A percentile compares a stretch with the other conserved stretches of the same genome.
phyloP scores from a whole-genome alignment of 35 echinoderm and acorn worm species.

The Apostichopus parvimensis region DNA sequence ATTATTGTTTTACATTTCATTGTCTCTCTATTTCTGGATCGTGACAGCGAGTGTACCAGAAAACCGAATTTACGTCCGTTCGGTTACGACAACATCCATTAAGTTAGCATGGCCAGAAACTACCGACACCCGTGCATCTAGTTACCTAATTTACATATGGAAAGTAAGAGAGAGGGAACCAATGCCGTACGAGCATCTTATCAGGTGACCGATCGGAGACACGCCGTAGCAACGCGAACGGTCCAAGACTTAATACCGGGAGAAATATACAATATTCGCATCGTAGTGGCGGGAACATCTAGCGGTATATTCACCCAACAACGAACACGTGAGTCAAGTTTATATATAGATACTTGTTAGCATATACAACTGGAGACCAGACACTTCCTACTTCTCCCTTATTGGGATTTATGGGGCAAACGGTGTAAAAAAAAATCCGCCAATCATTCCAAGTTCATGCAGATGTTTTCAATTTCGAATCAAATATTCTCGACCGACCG shows the following conservation, averaged over 20 bases:
- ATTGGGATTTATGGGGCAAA: too few relatives aligned
- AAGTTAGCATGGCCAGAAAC: constrained; percentile 74
- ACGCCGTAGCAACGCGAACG: constrained; percentile 63
- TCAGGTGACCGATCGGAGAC: constrained; percentile 58
- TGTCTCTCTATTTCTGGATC: too few relatives aligned
- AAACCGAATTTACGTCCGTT: constrained; percentile 62
- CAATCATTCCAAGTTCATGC: too few relatives aligned
- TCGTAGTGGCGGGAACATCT: constrained; percentile 56
- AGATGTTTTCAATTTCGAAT: too few relatives aligned
- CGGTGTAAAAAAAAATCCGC: too few relatives aligned
- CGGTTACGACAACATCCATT: constrained; percentile 55
- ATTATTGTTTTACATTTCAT: too few relatives aligned
- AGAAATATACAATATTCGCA: constrained; percentile 61
- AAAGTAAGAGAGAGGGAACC: constrained; percentile 59
- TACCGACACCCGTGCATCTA: constrained; percentile 63
- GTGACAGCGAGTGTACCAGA: constrained; percentile 53
- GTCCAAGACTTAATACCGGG: constrained; percentile 56
- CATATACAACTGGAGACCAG: neutral
- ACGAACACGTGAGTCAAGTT: constrained; percentile 62
- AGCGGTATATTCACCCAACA: constrained; percentile 39
- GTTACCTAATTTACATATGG: constrained; percentile 83
- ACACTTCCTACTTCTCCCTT: neutral
- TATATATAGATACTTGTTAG: too few relatives aligned
- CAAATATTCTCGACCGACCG: too few relatives aligned
- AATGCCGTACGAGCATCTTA: constrained; percentile 71